Percentiles rank a stretch among this genome's conserved stretches.
Evolutionary conservation across 2,113 vertebrate species (phyloP).

Genomic region (Suricata suricatta): DNA sequence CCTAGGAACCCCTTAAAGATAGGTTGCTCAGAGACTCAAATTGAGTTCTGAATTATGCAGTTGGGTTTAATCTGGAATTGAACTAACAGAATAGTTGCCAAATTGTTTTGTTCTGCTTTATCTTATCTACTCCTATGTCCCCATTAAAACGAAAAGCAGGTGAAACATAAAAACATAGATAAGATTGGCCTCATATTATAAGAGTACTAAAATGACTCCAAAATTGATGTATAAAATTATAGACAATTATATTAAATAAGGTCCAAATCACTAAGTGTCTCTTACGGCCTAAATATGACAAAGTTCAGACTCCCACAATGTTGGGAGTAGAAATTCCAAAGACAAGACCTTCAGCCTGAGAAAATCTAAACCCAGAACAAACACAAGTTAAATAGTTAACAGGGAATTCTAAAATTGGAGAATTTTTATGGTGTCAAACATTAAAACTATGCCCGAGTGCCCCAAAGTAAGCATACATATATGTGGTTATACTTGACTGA

Average conservation of each 20-base stretch:
- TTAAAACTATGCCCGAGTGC: background rate
- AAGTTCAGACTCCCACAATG: background rate
- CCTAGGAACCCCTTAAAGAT: background rate
- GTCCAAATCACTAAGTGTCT: background rate
- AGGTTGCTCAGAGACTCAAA: background rate
- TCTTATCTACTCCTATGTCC: background rate
- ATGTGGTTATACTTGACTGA: background rate
- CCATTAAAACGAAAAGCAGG: background rate
- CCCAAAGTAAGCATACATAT: background rate
- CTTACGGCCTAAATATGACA: background rate
- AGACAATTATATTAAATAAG: constrained; percentile 15
- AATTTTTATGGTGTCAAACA: background rate
- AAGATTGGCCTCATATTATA: background rate
- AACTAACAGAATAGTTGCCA: background rate
- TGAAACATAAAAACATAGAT: background rate
- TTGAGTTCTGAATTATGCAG: background rate
- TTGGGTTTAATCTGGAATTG: background rate
- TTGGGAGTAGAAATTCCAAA: background rate
- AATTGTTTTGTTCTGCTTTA: background rate
- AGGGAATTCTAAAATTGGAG: background rate
- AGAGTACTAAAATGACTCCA: background rate
- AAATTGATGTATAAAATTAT: background rate
- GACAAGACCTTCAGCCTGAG: background rate
- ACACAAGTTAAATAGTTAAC: background rate
- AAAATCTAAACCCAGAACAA: background rate